These are phyloP conservation scores for Zapus hudsonius DNA, from an alignment of 2,113 vertebrate species.

Conservation along the genomic window DNA sequence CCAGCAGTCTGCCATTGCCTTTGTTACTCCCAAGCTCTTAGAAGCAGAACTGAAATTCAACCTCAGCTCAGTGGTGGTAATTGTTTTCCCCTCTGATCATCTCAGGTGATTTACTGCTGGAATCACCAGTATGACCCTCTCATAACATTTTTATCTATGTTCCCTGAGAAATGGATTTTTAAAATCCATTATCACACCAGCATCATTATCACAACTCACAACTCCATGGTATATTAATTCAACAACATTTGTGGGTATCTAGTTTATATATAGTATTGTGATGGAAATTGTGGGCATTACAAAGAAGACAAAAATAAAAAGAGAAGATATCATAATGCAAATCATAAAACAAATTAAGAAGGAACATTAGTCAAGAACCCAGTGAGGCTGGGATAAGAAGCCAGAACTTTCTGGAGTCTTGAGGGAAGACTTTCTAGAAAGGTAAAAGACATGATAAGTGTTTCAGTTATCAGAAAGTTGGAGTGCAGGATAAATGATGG, in stretches of 20 bases:
- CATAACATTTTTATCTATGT: constrained; percentile 54
- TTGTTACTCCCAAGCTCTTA: neutral
- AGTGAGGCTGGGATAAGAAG: neutral
- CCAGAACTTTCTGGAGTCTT: neutral
- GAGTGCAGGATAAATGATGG: neutral
- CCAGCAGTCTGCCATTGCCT: neutral
- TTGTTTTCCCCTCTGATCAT: constrained; percentile 39
- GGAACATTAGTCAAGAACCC: neutral
- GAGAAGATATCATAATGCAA: neutral
- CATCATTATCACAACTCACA: constrained; percentile 36
- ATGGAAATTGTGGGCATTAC: constrained; percentile 4
- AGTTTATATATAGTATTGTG: neutral
- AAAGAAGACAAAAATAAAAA: neutral
- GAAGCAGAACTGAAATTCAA: constrained; percentile 20
- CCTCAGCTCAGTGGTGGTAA: neutral
- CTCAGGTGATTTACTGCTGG: constrained; percentile 53
- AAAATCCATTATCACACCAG: constrained; percentile 58
- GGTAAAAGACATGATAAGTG: neutral
- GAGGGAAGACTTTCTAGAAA: neutral
- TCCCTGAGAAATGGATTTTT: constrained; percentile 60
- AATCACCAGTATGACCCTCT: neutral
- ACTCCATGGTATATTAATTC: constrained; percentile 19
- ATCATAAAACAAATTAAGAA: neutral
- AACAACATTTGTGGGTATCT: constrained; percentile 12
- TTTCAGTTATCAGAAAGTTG: neutral